These are phyloP conservation scores for Chloromyia formosa DNA, from an alignment of 2,888 invertebrate species.

Conservation along the genomic window DNA sequence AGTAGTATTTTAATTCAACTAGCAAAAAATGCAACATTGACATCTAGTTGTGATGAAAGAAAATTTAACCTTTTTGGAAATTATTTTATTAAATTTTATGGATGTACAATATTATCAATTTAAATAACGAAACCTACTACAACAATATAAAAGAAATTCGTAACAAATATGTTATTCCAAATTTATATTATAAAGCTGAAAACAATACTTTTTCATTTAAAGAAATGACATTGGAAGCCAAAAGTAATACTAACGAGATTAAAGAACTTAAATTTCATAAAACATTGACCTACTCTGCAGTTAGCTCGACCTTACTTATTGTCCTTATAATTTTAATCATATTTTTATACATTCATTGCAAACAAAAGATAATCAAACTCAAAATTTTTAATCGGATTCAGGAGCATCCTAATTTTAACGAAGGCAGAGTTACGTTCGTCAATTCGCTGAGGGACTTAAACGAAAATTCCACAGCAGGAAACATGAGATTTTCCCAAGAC, in stretches of 20 bases:
- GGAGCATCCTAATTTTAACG: background rate
- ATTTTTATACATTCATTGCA: background rate
- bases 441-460: background rate
- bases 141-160: conserved; percentile 35
- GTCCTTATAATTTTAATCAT: background rate
- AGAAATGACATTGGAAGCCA: background rate
- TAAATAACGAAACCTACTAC: conserved; percentile 35
- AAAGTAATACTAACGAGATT: background rate
- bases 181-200: conserved; percentile 23
- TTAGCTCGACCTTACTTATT: background rate
- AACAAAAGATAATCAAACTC: background rate
- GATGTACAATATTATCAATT: conserved; percentile 40
- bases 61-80: conserved; percentile 35
- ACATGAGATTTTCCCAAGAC: background rate
- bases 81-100: conserved; percentile 42
- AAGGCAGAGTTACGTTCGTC: background rate
- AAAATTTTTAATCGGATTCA: conserved; percentile 10
- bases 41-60: conserved; percentile 41
- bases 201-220: conserved; percentile 8
- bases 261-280: conserved; percentile 5
- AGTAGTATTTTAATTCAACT: conserved; percentile 41
- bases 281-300: background rate
- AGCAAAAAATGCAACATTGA: conserved; percentile 37
- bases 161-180: conserved; percentile 34
- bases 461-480: background rate